These are phyloP conservation scores for Antedon bifida DNA, from an alignment of 35 echinoderm and acorn worm genomes.

Conservation along the genomic window DNA sequence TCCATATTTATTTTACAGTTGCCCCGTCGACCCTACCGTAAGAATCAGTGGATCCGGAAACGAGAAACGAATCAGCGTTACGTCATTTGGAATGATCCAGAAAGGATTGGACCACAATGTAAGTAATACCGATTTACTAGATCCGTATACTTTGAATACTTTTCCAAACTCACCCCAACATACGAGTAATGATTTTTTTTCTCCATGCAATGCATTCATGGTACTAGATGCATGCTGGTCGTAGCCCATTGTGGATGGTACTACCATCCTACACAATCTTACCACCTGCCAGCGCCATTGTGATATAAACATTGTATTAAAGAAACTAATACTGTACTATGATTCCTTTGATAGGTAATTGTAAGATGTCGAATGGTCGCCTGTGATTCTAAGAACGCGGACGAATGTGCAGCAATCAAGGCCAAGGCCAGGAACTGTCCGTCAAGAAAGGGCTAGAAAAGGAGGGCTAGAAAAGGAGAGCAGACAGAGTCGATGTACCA, in stretches of 20 bases:
- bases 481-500: no score
- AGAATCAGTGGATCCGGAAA: neutral
- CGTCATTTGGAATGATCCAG: neutral
- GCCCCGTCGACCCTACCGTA: neutral
- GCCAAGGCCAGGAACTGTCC: neutral
- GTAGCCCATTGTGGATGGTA: no score
- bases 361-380: neutral
- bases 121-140: neutral
- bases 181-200: no score
- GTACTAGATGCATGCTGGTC: no score
- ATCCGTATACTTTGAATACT: no score
- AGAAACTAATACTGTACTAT: neutral
- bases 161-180: no score
- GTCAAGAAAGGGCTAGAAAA: neutral
- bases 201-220: no score
- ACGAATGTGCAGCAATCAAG: neutral
- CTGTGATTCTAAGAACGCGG: neutral
- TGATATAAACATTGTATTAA: no score
- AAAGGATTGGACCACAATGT: neutral
- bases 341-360: neutral
- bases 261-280: no score
- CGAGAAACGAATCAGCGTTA: neutral
- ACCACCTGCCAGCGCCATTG: no score
- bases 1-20: neutral
- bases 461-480: no score